phyloP scores from a whole-genome alignment of 2,888 invertebrate species.

The Metallyticus violacea region DNA sequence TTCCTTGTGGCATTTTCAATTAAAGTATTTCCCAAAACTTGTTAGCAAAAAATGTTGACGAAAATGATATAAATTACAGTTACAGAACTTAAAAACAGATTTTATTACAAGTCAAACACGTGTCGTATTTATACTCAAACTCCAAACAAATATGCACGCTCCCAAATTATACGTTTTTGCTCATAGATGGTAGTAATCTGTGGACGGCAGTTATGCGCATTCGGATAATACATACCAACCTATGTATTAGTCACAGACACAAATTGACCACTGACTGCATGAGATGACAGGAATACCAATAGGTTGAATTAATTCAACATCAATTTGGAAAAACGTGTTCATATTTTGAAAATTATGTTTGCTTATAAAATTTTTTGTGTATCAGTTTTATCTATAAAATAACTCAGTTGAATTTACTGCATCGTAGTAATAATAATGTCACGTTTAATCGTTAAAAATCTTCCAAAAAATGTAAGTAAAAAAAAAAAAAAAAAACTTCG shows the following conservation, averaged over 20 bases:
- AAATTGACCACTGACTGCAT: too few relatives aligned
- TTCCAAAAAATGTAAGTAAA: conserved; percentile 76
- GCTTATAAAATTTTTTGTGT: too few relatives aligned
- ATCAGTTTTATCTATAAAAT: too few relatives aligned
- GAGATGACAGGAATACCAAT: too few relatives aligned
- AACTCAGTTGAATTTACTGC: too few relatives aligned
- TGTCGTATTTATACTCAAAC: not conserved
- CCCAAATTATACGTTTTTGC: not conserved
- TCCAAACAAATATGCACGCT: not conserved
- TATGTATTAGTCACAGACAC: too few relatives aligned
- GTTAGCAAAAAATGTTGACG: not conserved
- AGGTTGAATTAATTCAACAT: too few relatives aligned
- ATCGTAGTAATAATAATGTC: conserved; percentile 75
- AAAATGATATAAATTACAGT: too few relatives aligned
- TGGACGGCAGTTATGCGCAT: too few relatives aligned
- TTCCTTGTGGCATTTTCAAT: conserved; percentile 62
- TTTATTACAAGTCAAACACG: not conserved
- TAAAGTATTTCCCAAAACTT: not conserved
- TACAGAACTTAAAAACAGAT: not conserved
- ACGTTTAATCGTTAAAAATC: conserved; percentile 84
- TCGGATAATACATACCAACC: too few relatives aligned
- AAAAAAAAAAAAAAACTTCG: not conserved
- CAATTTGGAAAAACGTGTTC: too few relatives aligned
- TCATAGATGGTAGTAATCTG: not conserved
- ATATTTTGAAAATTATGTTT: too few relatives aligned